Base-by-base conservation (phyloP, 2,113 vertebrate species). In the Raja brachyura region DNA sequence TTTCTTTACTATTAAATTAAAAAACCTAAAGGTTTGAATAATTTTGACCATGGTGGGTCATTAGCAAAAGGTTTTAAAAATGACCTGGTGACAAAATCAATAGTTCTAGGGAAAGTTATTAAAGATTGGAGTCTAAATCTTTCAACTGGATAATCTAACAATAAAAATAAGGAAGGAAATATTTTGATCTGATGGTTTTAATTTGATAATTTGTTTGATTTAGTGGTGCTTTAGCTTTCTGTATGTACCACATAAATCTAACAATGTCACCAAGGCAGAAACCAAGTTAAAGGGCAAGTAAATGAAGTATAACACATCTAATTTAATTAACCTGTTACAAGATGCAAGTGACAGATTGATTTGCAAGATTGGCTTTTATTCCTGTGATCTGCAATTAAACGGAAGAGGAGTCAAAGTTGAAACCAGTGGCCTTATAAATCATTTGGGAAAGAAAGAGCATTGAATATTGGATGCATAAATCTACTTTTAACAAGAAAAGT, bases 291-390 rank as follows among this genome's bases (percentile, higher is more conserved):
- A 59, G 54, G 81, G 25, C 28, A 31, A 0, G 83, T 63, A 86
- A 86, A 86, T 61, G 3, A 63, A 86, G 18, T 11, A 16, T 63
- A 16, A 86, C n/a, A 61, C 63, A 59, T 68, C 68, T 5, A 22
- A 31, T 16, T 70, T 68, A 63, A 33, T 68, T 73, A 48, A 90
- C 9, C 31, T 70, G 6, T 10, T 11, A 73, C 88, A 92, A 48
- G 31, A 31, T 31, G 9, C 10, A 68, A 39, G 66, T 31, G 88
- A 48, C 20, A 73, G 16, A 25, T 9, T 54, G 16, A 39, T 22
- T 92, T 39, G 63, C 88, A 92, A 92, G 31, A 48, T 0, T 48
- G 88, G 18, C 33, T 92, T 92, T 92, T 22, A 92, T 39, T 70
- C 20, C 31, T 73, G 6, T 68, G 61, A 66, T 14, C 66, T 73